Percentiles rank a stretch among this genome's conserved stretches.
Conservation (phyloP, 2,113 vertebrate species). For the Peromyscus californicus region DNA sequence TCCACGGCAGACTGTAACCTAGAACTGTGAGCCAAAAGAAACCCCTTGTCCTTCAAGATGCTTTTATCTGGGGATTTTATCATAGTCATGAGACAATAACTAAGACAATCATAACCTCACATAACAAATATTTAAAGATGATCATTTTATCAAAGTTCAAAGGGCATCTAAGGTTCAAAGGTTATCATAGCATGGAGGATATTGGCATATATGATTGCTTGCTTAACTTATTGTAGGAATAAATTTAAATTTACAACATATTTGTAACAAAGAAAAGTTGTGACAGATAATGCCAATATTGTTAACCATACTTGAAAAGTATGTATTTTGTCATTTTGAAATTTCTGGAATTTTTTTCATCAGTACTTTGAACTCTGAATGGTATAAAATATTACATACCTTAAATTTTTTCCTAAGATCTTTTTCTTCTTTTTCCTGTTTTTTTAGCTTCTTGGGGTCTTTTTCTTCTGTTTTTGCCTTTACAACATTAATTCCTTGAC, state of each 20-base stretch:
- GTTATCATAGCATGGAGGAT: not conserved
- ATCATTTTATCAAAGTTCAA: not conserved
- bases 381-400: conserved; percentile 85
- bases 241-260: conserved; percentile 56
- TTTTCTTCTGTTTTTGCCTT: conserved; percentile 80
- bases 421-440: conserved; percentile 94
- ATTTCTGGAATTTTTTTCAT: conserved; percentile 11
- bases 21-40: not conserved
- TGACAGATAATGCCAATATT: not conserved
- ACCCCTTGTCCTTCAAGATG: not conserved
- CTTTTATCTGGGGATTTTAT: not conserved
- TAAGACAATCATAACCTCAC: not conserved
- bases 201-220: not conserved
- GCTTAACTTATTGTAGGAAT: conserved; percentile 50
- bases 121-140: conserved; percentile 16
- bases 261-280: conserved; percentile 48
- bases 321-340: conserved; percentile 46
- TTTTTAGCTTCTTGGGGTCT: conserved; percentile 91
- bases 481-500: conserved; percentile 75
- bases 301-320: not conserved
- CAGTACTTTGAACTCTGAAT: conserved; percentile 20
- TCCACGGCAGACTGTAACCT: not conserved
- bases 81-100: not conserved
- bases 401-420: conserved; percentile 97
- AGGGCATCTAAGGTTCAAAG: conserved; percentile 40